Percentiles rank a stretch among this genome's conserved stretches.
phyloP scores from a whole-genome alignment of 2,888 invertebrate genomes.

The Eudiplozoon nipponicum region DNA sequence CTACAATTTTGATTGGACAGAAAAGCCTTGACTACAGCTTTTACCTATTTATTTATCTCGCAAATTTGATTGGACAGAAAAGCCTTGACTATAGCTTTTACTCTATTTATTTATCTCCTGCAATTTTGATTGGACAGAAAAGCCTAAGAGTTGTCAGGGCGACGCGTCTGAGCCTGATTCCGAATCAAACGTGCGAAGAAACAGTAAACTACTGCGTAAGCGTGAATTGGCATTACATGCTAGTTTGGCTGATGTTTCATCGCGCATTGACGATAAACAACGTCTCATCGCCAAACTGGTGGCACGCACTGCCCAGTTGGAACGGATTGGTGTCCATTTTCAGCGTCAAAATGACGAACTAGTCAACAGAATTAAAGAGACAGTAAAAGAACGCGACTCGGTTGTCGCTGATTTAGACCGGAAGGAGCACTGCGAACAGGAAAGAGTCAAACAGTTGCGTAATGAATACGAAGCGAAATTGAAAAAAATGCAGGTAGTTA shows the following conservation, averaged over 20 bases:
- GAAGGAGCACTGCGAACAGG: slow-evolving; percentile 12
- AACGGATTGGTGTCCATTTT: slow-evolving; percentile 54
- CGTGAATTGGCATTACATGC: slow-evolving; percentile 33
- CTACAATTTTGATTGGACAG: too few relatives aligned
- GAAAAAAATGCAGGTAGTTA: slow-evolving; percentile 24
- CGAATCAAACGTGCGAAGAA: too few relatives aligned
- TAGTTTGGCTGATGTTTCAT: slow-evolving; percentile 53
- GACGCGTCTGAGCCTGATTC: too few relatives aligned
- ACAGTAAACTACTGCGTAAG: too few relatives aligned
- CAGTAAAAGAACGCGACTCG: slow-evolving; percentile 60
- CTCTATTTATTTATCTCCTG: too few relatives aligned
- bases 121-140: too few relatives aligned
- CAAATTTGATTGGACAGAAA: too few relatives aligned
- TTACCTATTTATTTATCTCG: too few relatives aligned
- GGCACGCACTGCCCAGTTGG: slow-evolving; percentile 48
- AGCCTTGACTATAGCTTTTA: too few relatives aligned
- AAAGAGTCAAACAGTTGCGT: slow-evolving; percentile 32
- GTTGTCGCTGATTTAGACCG: slow-evolving; percentile 33
- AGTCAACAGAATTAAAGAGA: slow-evolving; percentile 49
- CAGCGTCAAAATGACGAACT: slow-evolving; percentile 56
- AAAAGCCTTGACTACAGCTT: too few relatives aligned
- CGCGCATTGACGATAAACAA: slow-evolving; percentile 70
- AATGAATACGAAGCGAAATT: slow-evolving; percentile 62
- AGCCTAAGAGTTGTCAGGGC: too few relatives aligned
- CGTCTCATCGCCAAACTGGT: slow-evolving; percentile 70